These are phyloP conservation scores for Triplophysa dalaica DNA, from an alignment of 2,113 vertebrate species.

Conservation along the genomic window DNA sequence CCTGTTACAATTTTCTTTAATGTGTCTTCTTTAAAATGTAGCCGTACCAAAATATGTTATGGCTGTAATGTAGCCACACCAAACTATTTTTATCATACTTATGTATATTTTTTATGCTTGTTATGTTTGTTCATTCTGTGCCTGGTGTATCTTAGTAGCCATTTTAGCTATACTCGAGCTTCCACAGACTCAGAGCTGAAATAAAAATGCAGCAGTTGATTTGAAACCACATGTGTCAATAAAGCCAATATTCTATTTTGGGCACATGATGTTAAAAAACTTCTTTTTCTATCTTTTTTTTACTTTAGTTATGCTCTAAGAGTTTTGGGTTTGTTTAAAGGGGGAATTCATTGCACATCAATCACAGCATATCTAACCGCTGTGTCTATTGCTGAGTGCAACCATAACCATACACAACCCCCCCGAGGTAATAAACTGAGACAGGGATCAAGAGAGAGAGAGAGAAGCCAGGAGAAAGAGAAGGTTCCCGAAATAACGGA, in stretches of 20 bases:
- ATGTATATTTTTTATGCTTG: background rate
- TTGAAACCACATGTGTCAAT: background rate
- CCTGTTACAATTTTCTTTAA: background rate
- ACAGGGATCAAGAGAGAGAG: slow-evolving; percentile 7
- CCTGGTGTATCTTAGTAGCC: background rate
- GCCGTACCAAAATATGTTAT: slow-evolving; percentile 4
- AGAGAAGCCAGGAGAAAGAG: slow-evolving; percentile 56
- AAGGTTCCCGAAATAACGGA: slow-evolving; percentile 62
- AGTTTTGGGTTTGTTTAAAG: too few relatives aligned
- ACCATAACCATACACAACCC: background rate
- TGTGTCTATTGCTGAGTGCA: slow-evolving; percentile 8
- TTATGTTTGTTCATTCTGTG: background rate
- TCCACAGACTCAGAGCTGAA: slow-evolving; percentile 35
- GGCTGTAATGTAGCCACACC: slow-evolving; percentile 1
- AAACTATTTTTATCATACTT: background rate
- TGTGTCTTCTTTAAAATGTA: background rate
- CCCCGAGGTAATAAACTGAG: too few relatives aligned
- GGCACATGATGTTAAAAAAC: background rate
- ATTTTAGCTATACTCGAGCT: slow-evolving; percentile 11
- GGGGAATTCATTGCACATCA: slow-evolving; percentile 21
- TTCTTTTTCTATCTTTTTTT: too few relatives aligned
- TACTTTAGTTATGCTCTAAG: too few relatives aligned
- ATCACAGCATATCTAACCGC: background rate
- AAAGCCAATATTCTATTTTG: background rate
- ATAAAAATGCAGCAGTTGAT: slow-evolving; percentile 18